Percentiles rank a stretch among this genome's conserved stretches.
phyloP scores from a whole-genome alignment of 1,140 invertebrate species.

The Drosophila guanche region DNA sequence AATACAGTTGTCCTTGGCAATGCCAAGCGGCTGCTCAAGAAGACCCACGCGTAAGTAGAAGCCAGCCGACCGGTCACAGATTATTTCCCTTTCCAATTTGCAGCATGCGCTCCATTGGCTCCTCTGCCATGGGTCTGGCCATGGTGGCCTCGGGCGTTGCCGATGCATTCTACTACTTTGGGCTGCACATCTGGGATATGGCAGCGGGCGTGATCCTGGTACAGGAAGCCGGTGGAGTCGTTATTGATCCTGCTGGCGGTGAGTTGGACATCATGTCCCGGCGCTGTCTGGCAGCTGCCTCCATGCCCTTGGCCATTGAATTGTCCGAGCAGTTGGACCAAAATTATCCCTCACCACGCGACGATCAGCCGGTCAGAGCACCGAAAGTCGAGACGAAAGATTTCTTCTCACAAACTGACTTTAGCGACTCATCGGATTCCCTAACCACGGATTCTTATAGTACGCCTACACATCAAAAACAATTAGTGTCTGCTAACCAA shows the following conservation, averaged over 20 bases:
- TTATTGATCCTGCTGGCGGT: constrained; percentile 93
- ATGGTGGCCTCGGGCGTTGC: constrained; percentile 93
- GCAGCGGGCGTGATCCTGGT: constrained; percentile 94
- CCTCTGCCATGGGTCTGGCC: constrained; percentile 95
- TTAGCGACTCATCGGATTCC: constrained; percentile 43
- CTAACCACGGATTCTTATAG: neutral
- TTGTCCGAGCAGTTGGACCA: constrained; percentile 85
- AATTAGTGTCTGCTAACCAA: no score
- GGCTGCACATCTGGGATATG: constrained; percentile 95
- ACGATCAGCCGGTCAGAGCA: constrained; percentile 36
- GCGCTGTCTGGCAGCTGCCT: constrained; percentile 90
- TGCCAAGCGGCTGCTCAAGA: constrained; percentile 87
- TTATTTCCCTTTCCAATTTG: neutral
- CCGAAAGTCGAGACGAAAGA: constrained; percentile 32
- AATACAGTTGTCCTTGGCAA: constrained; percentile 89
- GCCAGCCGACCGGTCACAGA: neutral
- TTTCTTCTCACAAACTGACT: constrained; percentile 55
- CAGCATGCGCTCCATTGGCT: constrained; percentile 92
- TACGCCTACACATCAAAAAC: no score
- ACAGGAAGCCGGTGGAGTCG: constrained; percentile 96
- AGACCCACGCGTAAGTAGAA: constrained; percentile 90
- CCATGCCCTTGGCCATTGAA: constrained; percentile 88
- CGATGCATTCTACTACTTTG: constrained; percentile 95
- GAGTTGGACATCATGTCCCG: constrained; percentile 91
- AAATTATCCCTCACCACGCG: constrained; percentile 55